Evolutionary conservation across 2,888 invertebrate genomes (phyloP), one percentile per base, ranked within the genome.

Genomic region (Dusona sp.): DNA sequence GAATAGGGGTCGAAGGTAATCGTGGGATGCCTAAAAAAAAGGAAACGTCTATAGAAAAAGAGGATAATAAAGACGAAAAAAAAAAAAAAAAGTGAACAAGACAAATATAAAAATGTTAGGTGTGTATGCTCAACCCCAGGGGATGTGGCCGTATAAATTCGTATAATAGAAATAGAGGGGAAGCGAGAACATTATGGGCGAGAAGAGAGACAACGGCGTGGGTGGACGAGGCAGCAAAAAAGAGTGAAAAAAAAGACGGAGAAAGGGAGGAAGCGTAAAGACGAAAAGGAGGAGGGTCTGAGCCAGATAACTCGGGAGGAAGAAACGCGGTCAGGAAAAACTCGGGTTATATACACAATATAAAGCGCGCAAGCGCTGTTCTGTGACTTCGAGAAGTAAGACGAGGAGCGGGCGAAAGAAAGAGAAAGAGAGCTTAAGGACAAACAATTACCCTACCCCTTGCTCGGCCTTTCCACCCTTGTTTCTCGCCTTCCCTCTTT

Each of bases 391-490:
- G 73, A 84, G 81, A 85, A 78, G 73, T 83, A 79, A 77, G 86
- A 75, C 74, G 57, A 80, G 48, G 74, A 86, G 84, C 19, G 79
- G 82, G 79, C 88, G 86, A 84, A 83, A 83, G 77, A 78, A 48
- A 25, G 79, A 64, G 78, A 57, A 68, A 67, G 64, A 25, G 74
- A 22, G 42, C 29, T 73, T 57, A 79, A 84, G 84, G 84, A 79
- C 85, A 86, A 86, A 86, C 88, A 86, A 86, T 86, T 87, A 84
- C 79, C 84, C 87, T 86, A 74, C 84, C 79, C 82, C 79, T 83
- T 81, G 77, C 84, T 75, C 80, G 65, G 72, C 78, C 75, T 48
- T 48, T 61, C 86, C 65, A 61, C 61, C 72, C 68, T 79, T 79
- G 74, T 83, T 64, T 78, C 72, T 70, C 80, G 73, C 79, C 57